These are phyloP conservation scores for Cephus spinipes DNA, from an alignment of 2,888 invertebrate species.

Conservation along the genomic window DNA sequence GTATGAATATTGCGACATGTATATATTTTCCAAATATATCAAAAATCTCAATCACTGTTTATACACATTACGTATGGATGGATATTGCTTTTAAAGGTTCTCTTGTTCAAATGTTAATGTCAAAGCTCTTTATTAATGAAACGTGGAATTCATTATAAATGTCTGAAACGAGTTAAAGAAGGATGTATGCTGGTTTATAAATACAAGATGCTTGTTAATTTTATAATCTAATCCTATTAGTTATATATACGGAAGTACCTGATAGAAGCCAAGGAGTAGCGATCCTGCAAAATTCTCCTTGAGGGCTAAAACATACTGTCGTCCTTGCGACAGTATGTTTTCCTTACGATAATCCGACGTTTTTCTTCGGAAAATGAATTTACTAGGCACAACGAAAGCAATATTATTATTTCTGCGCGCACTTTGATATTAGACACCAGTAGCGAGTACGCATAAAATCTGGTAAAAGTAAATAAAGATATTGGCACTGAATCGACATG, in stretches of 20 bases:
- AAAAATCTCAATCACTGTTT: background rate
- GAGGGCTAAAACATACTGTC: background rate
- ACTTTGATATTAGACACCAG: background rate
- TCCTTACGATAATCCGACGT: background rate
- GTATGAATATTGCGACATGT: background rate
- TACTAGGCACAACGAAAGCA: background rate
- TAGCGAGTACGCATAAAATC: background rate
- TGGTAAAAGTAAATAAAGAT: background rate
- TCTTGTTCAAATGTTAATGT: background rate
- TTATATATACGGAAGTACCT: background rate
- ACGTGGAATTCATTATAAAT: no score
- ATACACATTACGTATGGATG: background rate
- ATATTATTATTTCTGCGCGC: background rate
- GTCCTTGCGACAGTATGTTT: background rate
- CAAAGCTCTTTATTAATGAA: no score
- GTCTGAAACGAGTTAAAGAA: no score
- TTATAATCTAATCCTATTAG: background rate
- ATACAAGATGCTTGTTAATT: background rate
- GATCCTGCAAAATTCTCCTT: background rate
- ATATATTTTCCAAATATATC: background rate
- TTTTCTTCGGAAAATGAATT: background rate
- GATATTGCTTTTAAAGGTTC: background rate
- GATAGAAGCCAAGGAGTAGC: background rate
- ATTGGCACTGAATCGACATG: background rate
- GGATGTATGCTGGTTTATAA: background rate